These are phyloP conservation scores for Corythornis cristatus DNA, from an alignment of 2,113 vertebrate species.

Conservation along the genomic window DNA sequence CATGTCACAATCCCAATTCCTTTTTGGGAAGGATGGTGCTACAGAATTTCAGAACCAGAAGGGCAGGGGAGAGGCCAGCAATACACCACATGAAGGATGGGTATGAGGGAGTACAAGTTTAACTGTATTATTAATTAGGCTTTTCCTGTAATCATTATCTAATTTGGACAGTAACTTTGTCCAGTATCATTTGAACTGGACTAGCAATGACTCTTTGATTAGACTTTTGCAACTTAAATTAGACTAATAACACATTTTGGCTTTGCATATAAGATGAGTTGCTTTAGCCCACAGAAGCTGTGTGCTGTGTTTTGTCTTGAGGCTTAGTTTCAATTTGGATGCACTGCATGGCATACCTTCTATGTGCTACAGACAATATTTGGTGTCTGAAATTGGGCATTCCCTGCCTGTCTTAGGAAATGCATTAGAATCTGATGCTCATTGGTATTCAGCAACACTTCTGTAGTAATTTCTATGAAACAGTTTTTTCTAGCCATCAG, in stretches of 20 bases:
- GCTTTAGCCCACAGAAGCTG: neutral
- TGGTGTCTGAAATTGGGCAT: neutral
- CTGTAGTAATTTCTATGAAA: neutral
- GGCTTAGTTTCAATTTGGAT: neutral
- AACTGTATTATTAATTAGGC: neutral
- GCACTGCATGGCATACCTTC: neutral
- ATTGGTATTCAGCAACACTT: neutral
- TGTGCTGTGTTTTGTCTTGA: neutral
- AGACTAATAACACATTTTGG: neutral
- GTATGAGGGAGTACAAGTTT: neutral
- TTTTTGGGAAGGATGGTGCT: neutral
- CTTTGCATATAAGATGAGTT: neutral
- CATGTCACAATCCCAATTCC: neutral
- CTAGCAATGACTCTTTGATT: neutral
- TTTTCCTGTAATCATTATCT: neutral
- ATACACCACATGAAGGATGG: no score
- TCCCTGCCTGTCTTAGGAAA: neutral
- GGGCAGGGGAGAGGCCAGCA: neutral
- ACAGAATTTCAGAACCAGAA: neutral
- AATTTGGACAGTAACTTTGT: neutral
- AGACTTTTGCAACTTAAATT: neutral
- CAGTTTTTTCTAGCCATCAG: neutral
- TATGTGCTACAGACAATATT: neutral
- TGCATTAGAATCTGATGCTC: neutral
- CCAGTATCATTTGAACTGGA: neutral